Evolutionary conservation across 2,888 invertebrate genomes (phyloP).

Genomic region (Papilio elwesi): DNA sequence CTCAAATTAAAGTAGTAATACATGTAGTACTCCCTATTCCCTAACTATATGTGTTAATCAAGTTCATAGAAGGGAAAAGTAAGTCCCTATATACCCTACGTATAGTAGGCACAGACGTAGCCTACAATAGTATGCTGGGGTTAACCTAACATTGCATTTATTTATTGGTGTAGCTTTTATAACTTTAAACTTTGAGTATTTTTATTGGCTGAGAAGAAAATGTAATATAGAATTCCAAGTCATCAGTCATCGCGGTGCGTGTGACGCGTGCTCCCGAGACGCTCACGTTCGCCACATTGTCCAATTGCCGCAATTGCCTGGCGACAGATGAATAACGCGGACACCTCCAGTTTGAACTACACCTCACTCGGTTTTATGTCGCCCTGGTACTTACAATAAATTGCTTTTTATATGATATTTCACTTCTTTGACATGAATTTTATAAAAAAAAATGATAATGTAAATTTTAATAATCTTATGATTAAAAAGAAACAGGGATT

Average conservation of each 20-base stretch:
- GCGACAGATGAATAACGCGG: constrained; percentile 54
- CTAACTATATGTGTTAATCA: no score
- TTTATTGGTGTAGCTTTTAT: no score
- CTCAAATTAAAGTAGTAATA: no score
- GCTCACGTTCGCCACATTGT: constrained; percentile 64
- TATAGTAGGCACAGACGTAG: no score
- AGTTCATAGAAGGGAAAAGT: no score
- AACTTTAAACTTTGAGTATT: no score
- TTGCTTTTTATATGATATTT: background rate
- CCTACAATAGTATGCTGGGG: no score
- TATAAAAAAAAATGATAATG: background rate
- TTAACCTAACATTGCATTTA: no score
- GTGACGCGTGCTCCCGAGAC: constrained; percentile 44
- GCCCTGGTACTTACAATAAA: constrained; percentile 12
- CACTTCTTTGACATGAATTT: background rate
- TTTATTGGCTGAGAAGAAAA: background rate
- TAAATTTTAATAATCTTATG: no score
- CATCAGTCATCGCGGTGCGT: constrained; percentile 32
- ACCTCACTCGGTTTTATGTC: constrained; percentile 44
- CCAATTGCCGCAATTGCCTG: constrained; percentile 67
- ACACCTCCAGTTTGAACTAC: constrained; percentile 45
- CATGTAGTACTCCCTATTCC: no score
- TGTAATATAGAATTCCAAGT: constrained; percentile 12
- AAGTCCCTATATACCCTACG: no score
- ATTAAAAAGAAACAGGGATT: no score